Evolutionary conservation across 2,113 vertebrate species (phyloP), one percentile per base, ranked within the genome.

Genomic region (Saimiri boliviensis): DNA sequence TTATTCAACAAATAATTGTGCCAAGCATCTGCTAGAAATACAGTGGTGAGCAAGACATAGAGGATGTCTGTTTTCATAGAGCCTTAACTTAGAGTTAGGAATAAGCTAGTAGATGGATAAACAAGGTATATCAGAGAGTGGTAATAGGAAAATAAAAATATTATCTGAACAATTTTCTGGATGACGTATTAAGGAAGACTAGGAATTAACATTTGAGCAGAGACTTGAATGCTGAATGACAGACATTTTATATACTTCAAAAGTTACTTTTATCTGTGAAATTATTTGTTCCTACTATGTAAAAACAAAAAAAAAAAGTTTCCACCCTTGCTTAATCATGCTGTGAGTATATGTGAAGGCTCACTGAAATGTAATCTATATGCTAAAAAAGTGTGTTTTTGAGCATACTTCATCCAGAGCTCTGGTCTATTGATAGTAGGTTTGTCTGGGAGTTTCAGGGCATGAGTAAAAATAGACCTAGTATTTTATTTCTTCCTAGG

Each of bases 211-310:
- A 80, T 71, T 86, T 49, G 21, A 63, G 17, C 35, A 40, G 71
- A 86, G 47, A 90, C 6, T 27, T 82, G 27, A 63, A 63, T 63
- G 27, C 32, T 63, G 35, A 88, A 66, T 77, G 27, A 80, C 25
- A 86, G 42, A 85, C n/a, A 66, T 42, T 86, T 76, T 86, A 20
- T 47, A 40, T 49, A 76, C 40, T 86, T 95, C 8, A 81, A 10
- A 85, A 74, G 10, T 70, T 83, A 70, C 10, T 89, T 82, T 11
- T n/a, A 63, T 84, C 25, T 94, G 21, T 85, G 40, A 85, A 82
- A n/a, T 74, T 95, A 77, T 93, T 97, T 94, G 68, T 35, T 86
- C 20, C 47, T 30, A 63, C 27, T 87, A 40, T 81, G 3, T 54
- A 35, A 49, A 80, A 86, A 63, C 79, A 71, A 68, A 68, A 58